Evolutionary conservation across 2,888 invertebrate species (phyloP).

Genomic region (Punctoribates punctum): DNA sequence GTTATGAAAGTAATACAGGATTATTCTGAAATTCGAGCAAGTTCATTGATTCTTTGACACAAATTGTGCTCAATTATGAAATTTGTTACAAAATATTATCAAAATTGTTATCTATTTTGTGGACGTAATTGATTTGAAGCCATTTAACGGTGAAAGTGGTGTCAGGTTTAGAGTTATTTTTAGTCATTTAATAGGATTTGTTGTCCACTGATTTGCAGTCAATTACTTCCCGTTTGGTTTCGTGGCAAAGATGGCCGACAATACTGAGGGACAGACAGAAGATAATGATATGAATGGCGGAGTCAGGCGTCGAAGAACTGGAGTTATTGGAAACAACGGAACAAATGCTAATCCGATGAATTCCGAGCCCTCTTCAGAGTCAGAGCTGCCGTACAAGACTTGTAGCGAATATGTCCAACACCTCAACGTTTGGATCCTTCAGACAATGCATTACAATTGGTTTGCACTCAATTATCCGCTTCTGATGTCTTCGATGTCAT

Average conservation of each 20-base stretch:
- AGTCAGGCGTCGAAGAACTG: background rate
- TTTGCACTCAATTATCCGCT: slow-evolving; percentile 16
- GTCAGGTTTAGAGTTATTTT: background rate
- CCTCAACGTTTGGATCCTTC: slow-evolving; percentile 23
- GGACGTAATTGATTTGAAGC: background rate
- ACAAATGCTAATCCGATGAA: background rate
- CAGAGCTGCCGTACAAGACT: slow-evolving; percentile 18
- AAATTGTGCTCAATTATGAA: background rate
- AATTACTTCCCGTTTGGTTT: background rate
- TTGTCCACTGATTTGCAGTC: background rate
- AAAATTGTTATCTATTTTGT: background rate
- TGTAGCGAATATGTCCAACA: slow-evolving; percentile 31
- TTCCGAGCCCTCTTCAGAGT: background rate
- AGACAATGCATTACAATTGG: slow-evolving; percentile 24
- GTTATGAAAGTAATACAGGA: too few relatives aligned
- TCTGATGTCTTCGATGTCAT: slow-evolving; percentile 16
- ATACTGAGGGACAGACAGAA: background rate
- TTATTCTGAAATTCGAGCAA: too few relatives aligned
- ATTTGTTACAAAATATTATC: background rate
- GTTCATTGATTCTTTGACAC: too few relatives aligned
- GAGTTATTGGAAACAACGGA: background rate
- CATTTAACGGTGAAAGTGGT: slow-evolving; percentile 8
- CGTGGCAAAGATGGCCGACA: background rate
- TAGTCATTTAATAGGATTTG: background rate
- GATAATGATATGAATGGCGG: background rate